Evolutionary conservation across 2,888 invertebrate genomes (phyloP).

Genomic region (Leptinotarsa rubiginosa): DNA sequence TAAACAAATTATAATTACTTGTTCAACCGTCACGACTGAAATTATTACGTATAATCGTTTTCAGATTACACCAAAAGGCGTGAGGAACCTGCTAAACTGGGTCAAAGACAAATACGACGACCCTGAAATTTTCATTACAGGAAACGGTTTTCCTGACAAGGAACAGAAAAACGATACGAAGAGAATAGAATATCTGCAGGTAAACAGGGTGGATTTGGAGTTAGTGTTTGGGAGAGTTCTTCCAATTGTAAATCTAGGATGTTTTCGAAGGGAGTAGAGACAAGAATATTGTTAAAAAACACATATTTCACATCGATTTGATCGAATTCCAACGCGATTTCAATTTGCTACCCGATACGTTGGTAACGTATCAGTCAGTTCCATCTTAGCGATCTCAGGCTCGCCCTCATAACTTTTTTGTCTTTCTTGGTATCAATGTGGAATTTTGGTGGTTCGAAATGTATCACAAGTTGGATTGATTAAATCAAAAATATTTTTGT

Average conservation of each 20-base stretch:
- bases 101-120: slow-evolving; percentile 63
- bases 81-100: slow-evolving; percentile 69
- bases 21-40: slow-evolving; percentile 12
- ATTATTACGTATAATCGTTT: slow-evolving; percentile 32
- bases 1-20: background rate
- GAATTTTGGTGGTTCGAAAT: no score
- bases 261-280: background rate
- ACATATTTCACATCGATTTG: no score
- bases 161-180: slow-evolving; percentile 67
- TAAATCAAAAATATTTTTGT: no score
- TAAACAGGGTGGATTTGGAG: slow-evolving; percentile 26
- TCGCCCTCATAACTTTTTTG: no score
- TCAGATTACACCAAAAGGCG: slow-evolving; percentile 71
- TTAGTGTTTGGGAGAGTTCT: background rate
- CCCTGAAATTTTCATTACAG: slow-evolving; percentile 70
- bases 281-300: background rate
- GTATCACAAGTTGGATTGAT: no score
- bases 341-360: no score
- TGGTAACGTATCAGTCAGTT: no score
- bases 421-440: no score
- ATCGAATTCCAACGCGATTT: no score
- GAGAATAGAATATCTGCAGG: slow-evolving; percentile 62
- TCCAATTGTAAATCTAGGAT: background rate
- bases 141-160: slow-evolving; percentile 70
- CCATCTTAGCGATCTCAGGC: no score